Percentiles rank a stretch among this genome's conserved stretches.
Evolutionary conservation across 2,113 vertebrate genomes (phyloP).

Genomic region (Trichomycterus rosablanca): DNA sequence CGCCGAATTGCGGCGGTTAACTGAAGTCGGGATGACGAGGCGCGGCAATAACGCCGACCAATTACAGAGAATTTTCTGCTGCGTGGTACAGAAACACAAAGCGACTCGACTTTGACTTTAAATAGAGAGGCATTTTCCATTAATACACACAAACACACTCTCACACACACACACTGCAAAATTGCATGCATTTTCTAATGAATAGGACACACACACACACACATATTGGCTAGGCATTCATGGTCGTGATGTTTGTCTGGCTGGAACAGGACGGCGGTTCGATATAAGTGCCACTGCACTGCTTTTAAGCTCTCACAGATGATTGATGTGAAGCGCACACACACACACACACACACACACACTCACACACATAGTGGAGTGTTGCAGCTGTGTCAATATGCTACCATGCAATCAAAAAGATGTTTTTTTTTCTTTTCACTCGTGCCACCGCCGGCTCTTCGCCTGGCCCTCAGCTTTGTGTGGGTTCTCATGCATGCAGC

Average conservation of each 20-base stretch:
- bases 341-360: constrained; percentile 19
- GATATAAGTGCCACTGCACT: constrained; percentile 26
- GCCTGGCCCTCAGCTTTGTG: constrained; percentile 49
- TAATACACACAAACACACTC: constrained; percentile 24
- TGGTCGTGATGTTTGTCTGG: not conserved
- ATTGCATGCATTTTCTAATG: constrained; percentile 50
- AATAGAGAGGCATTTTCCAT: constrained; percentile 50
- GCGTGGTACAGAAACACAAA: constrained; percentile 54
- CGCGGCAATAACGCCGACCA: constrained; percentile 50
- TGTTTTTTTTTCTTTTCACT: constrained; percentile 63
- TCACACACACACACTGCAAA: constrained; percentile 38
- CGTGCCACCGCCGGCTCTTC: constrained; percentile 46
- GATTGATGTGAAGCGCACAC: constrained; percentile 52
- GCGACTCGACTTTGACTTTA: constrained; percentile 46
- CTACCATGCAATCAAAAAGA: constrained; percentile 53
- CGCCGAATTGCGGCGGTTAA: constrained; percentile 40
- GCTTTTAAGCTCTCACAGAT: constrained; percentile 59
- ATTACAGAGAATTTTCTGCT: constrained; percentile 58
- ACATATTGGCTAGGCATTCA: constrained; percentile 32
- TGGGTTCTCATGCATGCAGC: not conserved
- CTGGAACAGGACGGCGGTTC: constrained; percentile 4
- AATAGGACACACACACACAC: constrained; percentile 18
- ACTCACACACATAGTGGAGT: constrained; percentile 51
- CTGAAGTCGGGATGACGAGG: constrained; percentile 56
- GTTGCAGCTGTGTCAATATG: constrained; percentile 71